Evolutionary conservation across 2,113 vertebrate species (phyloP), one percentile per base, ranked within the genome.

Genomic region (Rynchops niger): DNA sequence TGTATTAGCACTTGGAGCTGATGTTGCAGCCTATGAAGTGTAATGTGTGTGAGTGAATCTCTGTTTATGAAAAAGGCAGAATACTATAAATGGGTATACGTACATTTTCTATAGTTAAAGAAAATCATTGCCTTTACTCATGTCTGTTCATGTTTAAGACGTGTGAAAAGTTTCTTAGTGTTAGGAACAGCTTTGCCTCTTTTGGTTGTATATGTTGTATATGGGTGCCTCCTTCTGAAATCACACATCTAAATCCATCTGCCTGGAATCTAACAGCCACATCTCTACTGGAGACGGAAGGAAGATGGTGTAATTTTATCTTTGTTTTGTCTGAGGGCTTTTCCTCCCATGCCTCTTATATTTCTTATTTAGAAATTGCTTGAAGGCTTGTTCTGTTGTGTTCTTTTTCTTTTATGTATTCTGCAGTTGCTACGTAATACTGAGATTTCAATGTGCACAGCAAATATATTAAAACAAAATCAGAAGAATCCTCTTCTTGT

Each of bases 151-250:
- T 91, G 65, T 96, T 92, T 96, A 90, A 88, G 92, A 96, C 83
- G 92, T 95, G 92, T 94, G 95, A 96, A 95, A 78, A 95, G 61
- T 96, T 93, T 86, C 69, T 84, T 71, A 56, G 69, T 84, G 88
- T 93, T 90, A 95, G 80, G 53, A 96, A 88, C 88, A 97, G 92
- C 88, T 93, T 96, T 94, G 90, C 59, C 26, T 93, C 90, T 83
- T 93, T 67, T 55, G 34, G 26, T 63, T 69, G 30, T 91, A 16
- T 55, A 53, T 86, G 80, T 67, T 72, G 93, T n/a, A 22, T 49
- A 49, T 49, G n/a, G 5, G 32, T 93, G 63, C 52, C 61, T 93
- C 17, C 40, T 77, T 76, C 74, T 90, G 72, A 92, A 86, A 69
- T 85, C 40, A 83, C 59, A 43, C 67, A 20, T 90, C 87, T 83